These are phyloP conservation scores for Apantesis nais DNA, from an alignment of 2,888 invertebrate species.

Conservation along the genomic window DNA sequence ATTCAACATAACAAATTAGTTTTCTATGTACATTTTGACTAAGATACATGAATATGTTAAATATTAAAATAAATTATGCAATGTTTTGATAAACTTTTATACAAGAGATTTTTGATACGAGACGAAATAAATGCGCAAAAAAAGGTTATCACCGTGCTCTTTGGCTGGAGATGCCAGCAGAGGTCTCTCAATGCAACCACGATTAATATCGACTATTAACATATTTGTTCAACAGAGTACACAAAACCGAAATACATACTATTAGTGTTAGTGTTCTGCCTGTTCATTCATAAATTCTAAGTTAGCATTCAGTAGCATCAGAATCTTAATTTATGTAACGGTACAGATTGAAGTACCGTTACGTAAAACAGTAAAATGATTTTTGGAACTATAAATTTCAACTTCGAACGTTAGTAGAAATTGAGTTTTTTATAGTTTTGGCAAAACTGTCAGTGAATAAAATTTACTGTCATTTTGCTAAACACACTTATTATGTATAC, in stretches of 20 bases:
- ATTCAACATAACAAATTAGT: slow-evolving; percentile 13
- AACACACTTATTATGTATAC: neutral
- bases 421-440: neutral
- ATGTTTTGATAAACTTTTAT: too few species aligned
- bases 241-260: neutral
- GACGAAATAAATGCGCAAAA: neutral
- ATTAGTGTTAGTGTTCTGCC: neutral
- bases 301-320: neutral
- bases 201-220: neutral
- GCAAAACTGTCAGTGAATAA: neutral
- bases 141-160: neutral
- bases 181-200: neutral
- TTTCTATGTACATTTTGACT: neutral
- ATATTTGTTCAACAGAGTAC: neutral
- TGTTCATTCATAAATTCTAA: neutral
- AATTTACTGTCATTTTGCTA: neutral
- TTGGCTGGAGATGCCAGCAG: neutral
- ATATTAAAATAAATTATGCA: neutral
- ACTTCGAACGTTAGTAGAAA: neutral
- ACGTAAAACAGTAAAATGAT: neutral
- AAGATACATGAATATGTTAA: neutral
- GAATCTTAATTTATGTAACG: neutral
- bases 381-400: neutral
- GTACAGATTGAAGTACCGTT: neutral
- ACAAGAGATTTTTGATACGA: neutral